Evolutionary conservation across 2,888 invertebrate genomes (phyloP).

Genomic region (Agrochola lychnidis): DNA sequence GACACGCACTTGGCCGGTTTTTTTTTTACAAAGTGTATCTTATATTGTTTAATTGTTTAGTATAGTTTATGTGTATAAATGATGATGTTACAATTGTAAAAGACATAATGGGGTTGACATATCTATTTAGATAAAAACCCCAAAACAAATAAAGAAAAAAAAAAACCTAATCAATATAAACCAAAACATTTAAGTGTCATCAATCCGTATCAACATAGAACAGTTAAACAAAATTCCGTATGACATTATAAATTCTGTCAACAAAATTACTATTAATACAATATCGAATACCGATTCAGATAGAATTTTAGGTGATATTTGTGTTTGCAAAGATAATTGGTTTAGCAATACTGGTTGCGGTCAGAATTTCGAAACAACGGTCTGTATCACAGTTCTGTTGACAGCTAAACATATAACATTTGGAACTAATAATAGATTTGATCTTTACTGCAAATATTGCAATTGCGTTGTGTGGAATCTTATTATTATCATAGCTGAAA

Average conservation of each 20-base stretch:
- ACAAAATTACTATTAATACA: slow-evolving; percentile 45
- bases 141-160: too few species aligned
- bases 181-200: not conserved
- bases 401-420: slow-evolving; percentile 28
- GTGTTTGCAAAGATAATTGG: slow-evolving; percentile 55
- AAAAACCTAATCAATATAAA: not conserved
- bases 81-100: too few species aligned
- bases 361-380: slow-evolving; percentile 46
- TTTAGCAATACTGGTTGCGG: slow-evolving; percentile 36
- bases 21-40: too few species aligned
- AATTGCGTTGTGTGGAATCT: slow-evolving; percentile 5
- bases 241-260: slow-evolving; percentile 14
- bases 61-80: too few species aligned
- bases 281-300: slow-evolving; percentile 42
- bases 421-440: slow-evolving; percentile 50
- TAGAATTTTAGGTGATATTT: slow-evolving; percentile 43
- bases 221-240: slow-evolving; percentile 13
- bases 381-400: slow-evolving; percentile 31
- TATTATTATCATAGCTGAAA: slow-evolving; percentile 3
- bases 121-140: too few species aligned
- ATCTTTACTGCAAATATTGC: slow-evolving; percentile 52
- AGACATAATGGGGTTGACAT: too few species aligned
- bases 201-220: not conserved
- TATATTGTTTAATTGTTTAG: too few species aligned
- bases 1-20: too few species aligned